Conservation (phyloP, 30 jellyfish, hydroid and myxozoan species). For the Hydractinia echinata region DNA sequence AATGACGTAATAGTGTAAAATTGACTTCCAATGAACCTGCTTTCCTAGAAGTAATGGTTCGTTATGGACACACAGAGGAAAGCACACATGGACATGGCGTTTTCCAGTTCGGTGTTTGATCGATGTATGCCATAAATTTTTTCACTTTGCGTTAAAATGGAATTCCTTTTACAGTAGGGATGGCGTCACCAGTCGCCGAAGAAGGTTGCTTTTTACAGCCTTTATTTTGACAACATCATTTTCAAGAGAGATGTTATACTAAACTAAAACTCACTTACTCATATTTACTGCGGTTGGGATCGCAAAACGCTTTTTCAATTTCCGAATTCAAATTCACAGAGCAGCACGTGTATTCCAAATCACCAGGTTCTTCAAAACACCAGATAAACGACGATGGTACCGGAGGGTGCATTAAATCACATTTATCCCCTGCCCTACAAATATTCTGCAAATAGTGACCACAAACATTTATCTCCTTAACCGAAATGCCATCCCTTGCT, state of each 20-base stretch:
- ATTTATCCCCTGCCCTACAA: conserved; percentile 17
- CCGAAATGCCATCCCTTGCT: too few relatives aligned
- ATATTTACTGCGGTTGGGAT: not conserved
- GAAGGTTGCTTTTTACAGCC: too few relatives aligned
- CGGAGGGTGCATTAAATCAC: conserved; percentile 7
- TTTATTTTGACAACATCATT: too few relatives aligned
- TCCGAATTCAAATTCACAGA: not conserved
- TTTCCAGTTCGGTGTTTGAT: too few relatives aligned
- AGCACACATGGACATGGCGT: too few relatives aligned
- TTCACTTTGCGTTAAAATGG: too few relatives aligned
- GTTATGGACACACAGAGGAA: too few relatives aligned
- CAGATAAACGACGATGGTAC: not conserved
- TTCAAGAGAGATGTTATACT: too few relatives aligned
- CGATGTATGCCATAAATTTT: too few relatives aligned
- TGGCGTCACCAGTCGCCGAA: too few relatives aligned
- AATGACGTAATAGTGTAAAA: not conserved
- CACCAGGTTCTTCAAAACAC: not conserved
- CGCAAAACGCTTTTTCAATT: conserved; percentile 1
- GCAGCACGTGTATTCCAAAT: not conserved
- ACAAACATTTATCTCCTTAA: not conserved
- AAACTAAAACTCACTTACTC: not conserved
- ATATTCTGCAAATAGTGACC: not conserved
- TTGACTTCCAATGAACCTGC: conserved; percentile 10
- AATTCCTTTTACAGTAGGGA: too few relatives aligned
- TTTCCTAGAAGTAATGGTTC: not conserved